phyloP scores from a whole-genome alignment of 2,888 invertebrate species.

The Cybosia mesomella region DNA sequence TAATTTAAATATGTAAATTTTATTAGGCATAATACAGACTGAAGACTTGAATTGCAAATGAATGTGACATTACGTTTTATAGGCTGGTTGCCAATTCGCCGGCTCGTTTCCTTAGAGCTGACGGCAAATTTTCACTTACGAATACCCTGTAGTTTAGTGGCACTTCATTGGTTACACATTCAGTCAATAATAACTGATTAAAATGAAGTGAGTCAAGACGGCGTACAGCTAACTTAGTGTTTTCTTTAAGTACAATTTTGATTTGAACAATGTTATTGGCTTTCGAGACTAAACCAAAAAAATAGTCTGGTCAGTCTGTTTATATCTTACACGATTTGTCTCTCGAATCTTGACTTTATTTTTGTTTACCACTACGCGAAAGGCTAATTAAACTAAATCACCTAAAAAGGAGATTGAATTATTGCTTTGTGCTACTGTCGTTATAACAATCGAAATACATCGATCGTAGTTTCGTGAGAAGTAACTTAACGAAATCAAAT shows the following conservation, averaged over 20 bases:
- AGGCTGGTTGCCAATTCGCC: conserved; percentile 85
- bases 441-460: no score
- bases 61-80: conserved; percentile 86
- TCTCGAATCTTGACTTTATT: no score
- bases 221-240: not conserved
- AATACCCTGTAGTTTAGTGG: conserved; percentile 69
- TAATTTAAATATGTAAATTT: conserved; percentile 88
- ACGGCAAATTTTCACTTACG: conserved; percentile 83
- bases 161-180: conserved; percentile 62
- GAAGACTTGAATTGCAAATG: conserved; percentile 87
- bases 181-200: conserved; percentile 57
- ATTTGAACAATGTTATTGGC: not conserved
- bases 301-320: not conserved
- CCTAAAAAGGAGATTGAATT: no score
- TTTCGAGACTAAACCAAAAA: not conserved
- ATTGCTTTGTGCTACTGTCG: no score
- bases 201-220: conserved; percentile 22
- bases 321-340: no score
- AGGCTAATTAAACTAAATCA: no score
- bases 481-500: no score
- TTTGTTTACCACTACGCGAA: no score
- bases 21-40: conserved; percentile 86
- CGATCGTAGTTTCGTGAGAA: no score
- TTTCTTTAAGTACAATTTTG: not conserved
- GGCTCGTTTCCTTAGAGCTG: conserved; percentile 78